Percentiles rank a stretch among this genome's conserved stretches.
Evolutionary conservation across 2,113 vertebrate species (phyloP).

Genomic region (Eubucco bourcierii): DNA sequence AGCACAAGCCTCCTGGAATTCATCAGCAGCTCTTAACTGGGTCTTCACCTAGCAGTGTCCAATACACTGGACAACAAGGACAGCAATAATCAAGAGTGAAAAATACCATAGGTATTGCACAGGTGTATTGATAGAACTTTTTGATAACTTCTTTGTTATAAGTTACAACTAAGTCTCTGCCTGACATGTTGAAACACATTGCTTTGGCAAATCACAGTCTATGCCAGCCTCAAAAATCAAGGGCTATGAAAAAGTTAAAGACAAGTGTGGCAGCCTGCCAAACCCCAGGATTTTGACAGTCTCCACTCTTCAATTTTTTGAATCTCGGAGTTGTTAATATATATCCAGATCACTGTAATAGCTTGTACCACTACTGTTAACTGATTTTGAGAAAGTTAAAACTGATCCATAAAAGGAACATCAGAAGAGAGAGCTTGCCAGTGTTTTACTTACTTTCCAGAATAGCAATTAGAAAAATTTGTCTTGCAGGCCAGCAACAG

Average conservation of each 20-base stretch:
- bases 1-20: neutral
- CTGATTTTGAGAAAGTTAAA: neutral
- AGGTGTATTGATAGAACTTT: neutral
- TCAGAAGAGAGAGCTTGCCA: neutral
- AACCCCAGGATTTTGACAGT: neutral
- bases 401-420: neutral
- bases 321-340: neutral
- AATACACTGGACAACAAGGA: neutral
- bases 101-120: neutral
- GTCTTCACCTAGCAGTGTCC: neutral
- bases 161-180: neutral
- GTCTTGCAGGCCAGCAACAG: neutral
- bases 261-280: neutral
- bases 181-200: neutral
- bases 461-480: neutral
- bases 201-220: neutral
- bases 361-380: neutral
- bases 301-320: neutral
- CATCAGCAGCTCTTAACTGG: neutral
- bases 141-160: neutral
- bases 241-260: neutral
- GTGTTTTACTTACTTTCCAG: neutral
- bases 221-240: neutral
- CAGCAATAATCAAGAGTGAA: neutral
- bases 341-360: neutral